Evolutionary conservation across 2,888 invertebrate species (phyloP), one percentile per base, ranked within the genome.

Genomic region (Limnephilus lunatus): DNA sequence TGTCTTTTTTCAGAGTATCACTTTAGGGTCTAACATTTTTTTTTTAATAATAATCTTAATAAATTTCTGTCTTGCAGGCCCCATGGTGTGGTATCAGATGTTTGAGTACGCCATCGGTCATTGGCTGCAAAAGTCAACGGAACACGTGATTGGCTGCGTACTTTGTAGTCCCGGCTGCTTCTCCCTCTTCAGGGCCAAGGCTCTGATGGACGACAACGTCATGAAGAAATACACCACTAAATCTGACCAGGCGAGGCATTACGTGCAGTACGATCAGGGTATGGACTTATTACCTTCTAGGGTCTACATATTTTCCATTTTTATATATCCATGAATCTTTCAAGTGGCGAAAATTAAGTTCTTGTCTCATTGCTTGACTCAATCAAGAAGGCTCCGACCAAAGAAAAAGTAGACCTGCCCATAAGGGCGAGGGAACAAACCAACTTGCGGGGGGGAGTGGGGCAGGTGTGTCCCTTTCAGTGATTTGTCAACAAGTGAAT

Each of bases 71-170:
- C 25, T 68, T 1, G 19, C 68, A 96, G 99, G 99, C 92, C 98
- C 99, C 0, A 99, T 99, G 99, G 99, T 99, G 92, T 99, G 99
- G 99, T 99, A 99, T 95, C 99, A 99, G 95, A 98, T 99, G 96
- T 99, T 99, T 95, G 99, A 99, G 95, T 99, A 99, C 95, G 99
- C 99, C 86, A 99, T 99, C 95, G 99, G 99, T 94, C 99, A 99
- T 97, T 99, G 99, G 99, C 98, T 99, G 94, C 99, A 99, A 96
- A 99, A 99, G 96, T 99, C 99, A 81, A 99, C 99, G 1, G 99
- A 99, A 95, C 99, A 99, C 95, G 99, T 99, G 98, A 99, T 99
- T 95, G 99, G 99, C 89, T 99, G 99, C 95, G 99, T 99, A 94
- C 98, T 99, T 94, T 99, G 99, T 97, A 99, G 99, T 95, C 99